These are phyloP conservation scores for Diadophis punctatus DNA, from an alignment of 2,113 vertebrate genomes.

Conservation along the genomic window DNA sequence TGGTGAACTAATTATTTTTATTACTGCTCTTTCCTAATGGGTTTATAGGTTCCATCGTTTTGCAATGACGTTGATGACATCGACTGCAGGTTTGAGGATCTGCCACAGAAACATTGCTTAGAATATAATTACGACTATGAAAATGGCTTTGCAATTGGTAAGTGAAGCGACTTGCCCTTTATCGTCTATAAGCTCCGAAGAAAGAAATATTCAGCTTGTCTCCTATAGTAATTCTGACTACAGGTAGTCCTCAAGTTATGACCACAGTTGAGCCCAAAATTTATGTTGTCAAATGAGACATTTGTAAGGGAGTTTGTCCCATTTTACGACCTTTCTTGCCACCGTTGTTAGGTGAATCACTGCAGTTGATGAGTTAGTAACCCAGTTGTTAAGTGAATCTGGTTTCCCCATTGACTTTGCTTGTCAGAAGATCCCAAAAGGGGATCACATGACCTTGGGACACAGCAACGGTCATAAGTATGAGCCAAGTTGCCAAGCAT, in stretches of 20 bases:
- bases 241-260: neutral
- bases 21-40: constrained; percentile 25
- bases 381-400: neutral
- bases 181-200: neutral
- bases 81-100: constrained; percentile 87
- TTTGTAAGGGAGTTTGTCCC: neutral
- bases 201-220: neutral
- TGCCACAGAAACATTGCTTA: constrained; percentile 86
- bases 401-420: neutral
- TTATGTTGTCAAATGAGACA: neutral
- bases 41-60: constrained; percentile 86
- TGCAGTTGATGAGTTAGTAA: neutral
- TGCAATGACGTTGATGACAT: constrained; percentile 83
- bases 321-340: neutral
- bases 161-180: constrained; percentile 31
- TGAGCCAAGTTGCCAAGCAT: neutral
- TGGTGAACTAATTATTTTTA: neutral
- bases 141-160: constrained; percentile 96
- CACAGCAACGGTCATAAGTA: neutral
- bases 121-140: constrained; percentile 98
- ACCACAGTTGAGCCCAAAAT: neutral
- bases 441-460: neutral
- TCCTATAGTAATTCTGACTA: accelerated
- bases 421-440: neutral
- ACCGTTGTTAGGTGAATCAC: neutral